These are phyloP conservation scores for Acanthisitta chloris DNA, from an alignment of 2,113 vertebrate genomes.

Conservation along the genomic window DNA sequence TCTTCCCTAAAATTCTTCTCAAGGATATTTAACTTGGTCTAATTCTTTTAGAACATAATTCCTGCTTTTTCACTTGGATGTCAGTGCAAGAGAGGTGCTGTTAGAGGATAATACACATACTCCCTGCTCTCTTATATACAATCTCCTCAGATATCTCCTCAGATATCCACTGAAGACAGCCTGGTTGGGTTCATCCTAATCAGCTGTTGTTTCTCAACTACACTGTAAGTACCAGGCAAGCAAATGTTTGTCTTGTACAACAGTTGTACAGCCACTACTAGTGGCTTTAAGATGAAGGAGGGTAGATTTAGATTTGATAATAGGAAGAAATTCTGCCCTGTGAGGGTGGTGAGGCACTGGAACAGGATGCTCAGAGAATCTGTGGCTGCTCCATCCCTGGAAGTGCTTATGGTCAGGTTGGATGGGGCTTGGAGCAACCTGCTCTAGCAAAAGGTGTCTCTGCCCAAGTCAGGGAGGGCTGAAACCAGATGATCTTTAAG, in stretches of 20 bases:
- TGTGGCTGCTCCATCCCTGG: neutral
- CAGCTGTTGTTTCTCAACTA: neutral
- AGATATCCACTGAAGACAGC: neutral
- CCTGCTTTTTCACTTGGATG: neutral
- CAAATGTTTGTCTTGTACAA: accelerated
- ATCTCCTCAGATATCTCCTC: neutral
- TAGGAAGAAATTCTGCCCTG: neutral
- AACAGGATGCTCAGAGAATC: neutral
- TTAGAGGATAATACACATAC: accelerated
- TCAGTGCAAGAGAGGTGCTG: neutral
- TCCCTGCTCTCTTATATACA: neutral
- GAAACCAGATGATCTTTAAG: neutral
- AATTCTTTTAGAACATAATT: neutral
- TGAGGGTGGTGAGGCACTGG: neutral
- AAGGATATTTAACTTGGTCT: neutral
- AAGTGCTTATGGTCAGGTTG: neutral
- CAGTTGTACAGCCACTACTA: neutral
- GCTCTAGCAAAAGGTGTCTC: neutral
- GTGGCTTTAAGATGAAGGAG: neutral
- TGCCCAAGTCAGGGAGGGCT: neutral
- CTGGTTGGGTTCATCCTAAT: neutral
- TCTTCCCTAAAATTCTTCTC: neutral
- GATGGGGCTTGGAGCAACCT: neutral
- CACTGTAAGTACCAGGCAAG: accelerated
- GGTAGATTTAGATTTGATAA: neutral